Conservation (phyloP, 2,797 vertebrate species). For the Tachyglossus aculeatus region DNA sequence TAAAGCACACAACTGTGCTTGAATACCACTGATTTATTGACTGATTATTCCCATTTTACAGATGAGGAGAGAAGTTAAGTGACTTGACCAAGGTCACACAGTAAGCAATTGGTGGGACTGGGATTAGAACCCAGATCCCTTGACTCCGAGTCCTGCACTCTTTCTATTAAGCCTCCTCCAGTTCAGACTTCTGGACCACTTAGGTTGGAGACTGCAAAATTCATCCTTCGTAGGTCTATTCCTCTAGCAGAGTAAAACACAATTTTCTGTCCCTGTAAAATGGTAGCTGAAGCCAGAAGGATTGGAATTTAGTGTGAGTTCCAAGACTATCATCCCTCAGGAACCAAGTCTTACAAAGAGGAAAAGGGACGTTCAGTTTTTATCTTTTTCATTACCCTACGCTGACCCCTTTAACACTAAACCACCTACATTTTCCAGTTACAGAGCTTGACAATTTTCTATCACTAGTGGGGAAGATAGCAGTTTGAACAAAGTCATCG, state of each 20-base stretch:
- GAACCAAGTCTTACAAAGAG: background rate
- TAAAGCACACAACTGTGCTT: too few species aligned
- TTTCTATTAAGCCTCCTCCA: background rate
- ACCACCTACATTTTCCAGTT: background rate
- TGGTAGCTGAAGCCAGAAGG: background rate
- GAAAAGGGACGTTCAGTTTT: background rate
- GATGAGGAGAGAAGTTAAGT: too few species aligned
- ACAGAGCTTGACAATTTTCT: background rate
- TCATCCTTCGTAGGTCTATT: background rate
- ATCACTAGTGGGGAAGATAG: background rate
- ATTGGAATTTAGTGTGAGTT: background rate
- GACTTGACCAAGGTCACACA: too few species aligned
- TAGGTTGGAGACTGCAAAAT: background rate
- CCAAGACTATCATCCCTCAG: background rate
- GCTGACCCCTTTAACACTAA: background rate
- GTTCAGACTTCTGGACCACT: conserved; percentile 12
- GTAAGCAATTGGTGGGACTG: too few species aligned
- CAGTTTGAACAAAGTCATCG: background rate
- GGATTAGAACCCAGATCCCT: too few species aligned
- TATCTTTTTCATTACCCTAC: background rate
- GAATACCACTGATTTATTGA: too few species aligned
- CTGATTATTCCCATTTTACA: too few species aligned
- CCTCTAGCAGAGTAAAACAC: background rate
- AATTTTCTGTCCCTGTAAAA: background rate
- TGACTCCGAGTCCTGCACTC: too few species aligned